A percentile compares a stretch with the other conserved stretches of the same genome.
These are phyloP conservation scores for Trachemys scripta DNA, from an alignment of 2,113 vertebrate genomes.

Conservation along the genomic window DNA sequence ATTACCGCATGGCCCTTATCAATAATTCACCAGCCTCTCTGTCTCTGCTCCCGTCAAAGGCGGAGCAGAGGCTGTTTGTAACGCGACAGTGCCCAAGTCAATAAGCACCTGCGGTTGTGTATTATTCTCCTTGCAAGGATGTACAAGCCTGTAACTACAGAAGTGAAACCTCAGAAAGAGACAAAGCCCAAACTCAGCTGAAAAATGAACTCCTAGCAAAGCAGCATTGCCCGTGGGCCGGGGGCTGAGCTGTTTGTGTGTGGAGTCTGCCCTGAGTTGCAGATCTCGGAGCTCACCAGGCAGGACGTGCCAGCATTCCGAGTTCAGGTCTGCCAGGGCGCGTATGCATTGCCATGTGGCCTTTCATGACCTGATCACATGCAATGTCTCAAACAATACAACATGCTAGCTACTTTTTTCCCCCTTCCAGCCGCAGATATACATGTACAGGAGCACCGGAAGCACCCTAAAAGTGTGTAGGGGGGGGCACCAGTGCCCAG, in stretches of 20 bases:
- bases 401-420: no score
- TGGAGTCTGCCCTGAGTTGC: rapidly evolving
- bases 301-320: neutral
- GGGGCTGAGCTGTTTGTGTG: neutral
- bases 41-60: neutral
- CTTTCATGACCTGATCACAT: neutral
- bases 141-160: constrained; percentile 43
- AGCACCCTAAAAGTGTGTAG: no score
- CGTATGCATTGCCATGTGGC: neutral
- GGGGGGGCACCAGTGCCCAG: no score
- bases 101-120: constrained; percentile 45
- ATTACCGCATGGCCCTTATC: constrained; percentile 20
- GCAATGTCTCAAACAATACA: neutral
- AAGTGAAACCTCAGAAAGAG: neutral
- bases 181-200: neutral
- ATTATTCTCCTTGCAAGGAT: constrained; percentile 19
- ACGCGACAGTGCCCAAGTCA: constrained; percentile 23
- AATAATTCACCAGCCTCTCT: constrained; percentile 45
- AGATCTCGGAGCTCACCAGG: neutral
- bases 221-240: rapidly evolving
- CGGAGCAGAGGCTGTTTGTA: constrained; percentile 32
- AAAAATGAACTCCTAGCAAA: neutral
- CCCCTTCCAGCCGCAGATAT: neutral
- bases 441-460: no score
- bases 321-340: neutral